These are phyloP conservation scores for Ecliptopera silaceata DNA, from an alignment of 2,888 invertebrate genomes.

Conservation along the genomic window DNA sequence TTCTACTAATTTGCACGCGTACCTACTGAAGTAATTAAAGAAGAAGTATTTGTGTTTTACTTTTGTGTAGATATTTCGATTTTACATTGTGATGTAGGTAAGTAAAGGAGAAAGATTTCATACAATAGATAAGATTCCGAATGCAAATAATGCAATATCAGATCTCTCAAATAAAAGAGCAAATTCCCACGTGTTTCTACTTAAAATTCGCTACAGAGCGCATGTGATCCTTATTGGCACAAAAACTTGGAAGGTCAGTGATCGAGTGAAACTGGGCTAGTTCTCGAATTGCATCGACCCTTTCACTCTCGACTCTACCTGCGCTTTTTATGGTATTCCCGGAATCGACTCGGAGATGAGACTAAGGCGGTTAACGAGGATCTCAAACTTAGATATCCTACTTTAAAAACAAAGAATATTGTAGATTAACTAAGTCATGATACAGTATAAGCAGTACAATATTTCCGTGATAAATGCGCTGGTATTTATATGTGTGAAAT, in stretches of 20 bases:
- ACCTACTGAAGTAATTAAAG: too few species aligned
- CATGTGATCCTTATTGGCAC: conserved; percentile 64
- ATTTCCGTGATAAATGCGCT: too few species aligned
- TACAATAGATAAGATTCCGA: conserved; percentile 39
- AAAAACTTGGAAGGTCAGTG: conserved; percentile 75
- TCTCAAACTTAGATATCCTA: conserved; percentile 58
- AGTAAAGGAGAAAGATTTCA: conserved; percentile 23
- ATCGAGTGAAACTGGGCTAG: conserved; percentile 70
- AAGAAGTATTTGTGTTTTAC: too few species aligned
- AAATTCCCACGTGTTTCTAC: conserved; percentile 78
- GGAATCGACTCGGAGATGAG: conserved; percentile 64
- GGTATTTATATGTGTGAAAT: too few species aligned
- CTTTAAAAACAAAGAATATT: too few species aligned
- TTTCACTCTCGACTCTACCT: conserved; percentile 81
- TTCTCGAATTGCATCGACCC: conserved; percentile 81
- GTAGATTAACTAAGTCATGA: too few species aligned
- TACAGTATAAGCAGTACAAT: too few species aligned
- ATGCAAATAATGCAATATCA: conserved; percentile 72
- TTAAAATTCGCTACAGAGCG: conserved; percentile 64
- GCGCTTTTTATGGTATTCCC: conserved; percentile 77
- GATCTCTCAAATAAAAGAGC: conserved; percentile 51
- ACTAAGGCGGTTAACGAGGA: conserved; percentile 39
- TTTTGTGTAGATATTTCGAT: too few species aligned
- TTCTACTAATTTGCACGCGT: too few species aligned
- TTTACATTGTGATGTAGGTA: background rate